phyloP scores from a whole-genome alignment of 2,888 invertebrate species.

The Quadriops clusia region DNA sequence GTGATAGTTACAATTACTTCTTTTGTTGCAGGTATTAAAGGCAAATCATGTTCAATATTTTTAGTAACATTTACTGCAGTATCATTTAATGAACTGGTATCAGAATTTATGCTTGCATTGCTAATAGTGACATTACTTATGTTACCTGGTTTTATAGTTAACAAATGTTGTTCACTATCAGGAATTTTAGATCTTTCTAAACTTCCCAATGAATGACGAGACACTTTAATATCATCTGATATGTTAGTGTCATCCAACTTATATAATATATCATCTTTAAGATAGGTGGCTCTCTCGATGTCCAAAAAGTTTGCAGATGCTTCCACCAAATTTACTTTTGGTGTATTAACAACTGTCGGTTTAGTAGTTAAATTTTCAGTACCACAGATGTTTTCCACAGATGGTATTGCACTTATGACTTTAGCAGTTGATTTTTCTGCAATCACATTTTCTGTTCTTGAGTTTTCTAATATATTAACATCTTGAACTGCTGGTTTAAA shows the following conservation, averaged over 20 bases:
- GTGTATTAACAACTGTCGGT: too few species aligned
- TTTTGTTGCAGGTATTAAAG: constrained; percentile 15
- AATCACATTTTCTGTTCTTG: too few species aligned
- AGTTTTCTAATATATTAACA: too few species aligned
- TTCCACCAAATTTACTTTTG: constrained; percentile 12
- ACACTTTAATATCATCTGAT: constrained; percentile 52
- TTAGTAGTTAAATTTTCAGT: too few species aligned
- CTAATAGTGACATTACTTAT: constrained; percentile 17
- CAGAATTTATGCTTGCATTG: constrained; percentile 34
- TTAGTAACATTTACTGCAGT: constrained; percentile 21
- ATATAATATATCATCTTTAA: constrained; percentile 16
- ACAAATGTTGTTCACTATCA: constrained; percentile 35
- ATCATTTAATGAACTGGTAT: neutral
- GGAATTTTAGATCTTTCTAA: constrained; percentile 50
- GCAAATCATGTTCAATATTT: constrained; percentile 14
- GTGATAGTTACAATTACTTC: too few species aligned
- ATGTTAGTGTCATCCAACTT: constrained; percentile 45
- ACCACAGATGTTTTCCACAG: too few species aligned
- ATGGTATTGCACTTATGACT: too few species aligned
- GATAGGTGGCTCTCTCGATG: constrained; percentile 24
- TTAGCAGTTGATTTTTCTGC: too few species aligned
- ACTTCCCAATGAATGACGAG: constrained; percentile 48
- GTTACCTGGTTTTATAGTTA: constrained; percentile 24
- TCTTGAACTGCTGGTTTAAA: too few species aligned
- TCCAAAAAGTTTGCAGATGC: constrained; percentile 27